Conservation (phyloP, 2,797 vertebrate species). For the Triplophysa yarkandensis region DNA sequence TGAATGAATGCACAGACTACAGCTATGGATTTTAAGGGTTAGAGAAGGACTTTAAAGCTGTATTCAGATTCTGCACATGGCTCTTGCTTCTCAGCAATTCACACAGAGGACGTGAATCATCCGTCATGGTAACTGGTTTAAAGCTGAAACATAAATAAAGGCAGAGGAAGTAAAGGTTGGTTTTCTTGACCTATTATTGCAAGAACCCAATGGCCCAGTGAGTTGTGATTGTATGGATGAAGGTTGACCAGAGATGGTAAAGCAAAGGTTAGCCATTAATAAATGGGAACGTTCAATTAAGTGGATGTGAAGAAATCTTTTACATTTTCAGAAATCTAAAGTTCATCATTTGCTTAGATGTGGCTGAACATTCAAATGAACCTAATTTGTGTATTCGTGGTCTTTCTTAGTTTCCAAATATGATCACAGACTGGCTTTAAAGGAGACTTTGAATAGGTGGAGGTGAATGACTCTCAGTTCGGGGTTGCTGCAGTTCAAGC, state of each 20-base stretch:
- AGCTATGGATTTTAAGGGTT: slow-evolving; percentile 20
- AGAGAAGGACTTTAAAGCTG: slow-evolving; percentile 6
- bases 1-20: slow-evolving; percentile 31
- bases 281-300: background rate
- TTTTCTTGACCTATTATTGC: slow-evolving; percentile 28
- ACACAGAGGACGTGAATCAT: slow-evolving; percentile 32
- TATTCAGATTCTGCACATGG: slow-evolving; percentile 25
- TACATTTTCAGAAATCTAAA: background rate
- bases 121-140: slow-evolving; percentile 32
- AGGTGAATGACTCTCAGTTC: slow-evolving; percentile 35
- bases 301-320: background rate
- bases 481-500: slow-evolving; percentile 46
- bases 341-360: no score
- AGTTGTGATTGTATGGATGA: slow-evolving; percentile 36
- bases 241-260: slow-evolving; percentile 23
- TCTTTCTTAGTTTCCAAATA: background rate
- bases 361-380: no score
- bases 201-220: background rate
- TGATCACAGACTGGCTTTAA: background rate
- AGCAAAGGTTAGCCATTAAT: background rate
- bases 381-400: no score
- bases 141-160: slow-evolving; percentile 31
- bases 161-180: background rate
- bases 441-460: background rate
- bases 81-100: slow-evolving; percentile 25